Evolutionary conservation across 2,888 invertebrate species (phyloP).

Genomic region (Litoditis marina): DNA sequence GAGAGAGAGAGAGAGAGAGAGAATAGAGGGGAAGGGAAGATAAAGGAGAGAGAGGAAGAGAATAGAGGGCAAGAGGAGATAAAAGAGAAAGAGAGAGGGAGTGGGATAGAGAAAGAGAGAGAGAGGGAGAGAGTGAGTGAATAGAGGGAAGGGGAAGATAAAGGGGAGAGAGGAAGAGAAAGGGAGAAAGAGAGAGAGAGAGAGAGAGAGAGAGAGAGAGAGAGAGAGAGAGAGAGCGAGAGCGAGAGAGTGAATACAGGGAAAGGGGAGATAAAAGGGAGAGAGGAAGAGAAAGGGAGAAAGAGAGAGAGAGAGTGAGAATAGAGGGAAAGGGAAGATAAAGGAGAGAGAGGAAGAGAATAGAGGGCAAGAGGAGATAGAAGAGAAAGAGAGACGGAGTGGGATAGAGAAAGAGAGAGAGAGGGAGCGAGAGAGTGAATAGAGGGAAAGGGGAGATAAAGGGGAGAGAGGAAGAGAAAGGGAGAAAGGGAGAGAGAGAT

Average conservation of each 20-base stretch:
- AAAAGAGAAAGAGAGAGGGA: background rate
- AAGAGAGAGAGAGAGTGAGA: too few relatives aligned
- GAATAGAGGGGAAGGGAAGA: background rate
- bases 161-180: background rate
- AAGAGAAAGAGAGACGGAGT: constrained; percentile 4
- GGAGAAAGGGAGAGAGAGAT: too few relatives aligned
- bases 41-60: background rate
- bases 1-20: constrained; percentile 13
- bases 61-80: background rate
- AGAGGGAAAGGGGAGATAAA: background rate
- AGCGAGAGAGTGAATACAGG: too few relatives aligned
- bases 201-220: too few relatives aligned
- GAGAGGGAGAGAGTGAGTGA: too few relatives aligned
- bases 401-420: constrained; percentile 13
- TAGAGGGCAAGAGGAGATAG: too few relatives aligned
- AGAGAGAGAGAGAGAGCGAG: too few relatives aligned
- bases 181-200: background rate
- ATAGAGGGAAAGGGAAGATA: too few relatives aligned
- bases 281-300: too few relatives aligned
- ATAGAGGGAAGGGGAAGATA: too few relatives aligned
- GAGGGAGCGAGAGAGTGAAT: constrained; percentile 6
- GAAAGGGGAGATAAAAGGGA: too few relatives aligned
- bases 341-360: too few relatives aligned
- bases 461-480: constrained; percentile 1
- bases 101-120: background rate